phyloP scores from a whole-genome alignment of 1,140 invertebrate species.

The Hylaeus volcanicus region DNA sequence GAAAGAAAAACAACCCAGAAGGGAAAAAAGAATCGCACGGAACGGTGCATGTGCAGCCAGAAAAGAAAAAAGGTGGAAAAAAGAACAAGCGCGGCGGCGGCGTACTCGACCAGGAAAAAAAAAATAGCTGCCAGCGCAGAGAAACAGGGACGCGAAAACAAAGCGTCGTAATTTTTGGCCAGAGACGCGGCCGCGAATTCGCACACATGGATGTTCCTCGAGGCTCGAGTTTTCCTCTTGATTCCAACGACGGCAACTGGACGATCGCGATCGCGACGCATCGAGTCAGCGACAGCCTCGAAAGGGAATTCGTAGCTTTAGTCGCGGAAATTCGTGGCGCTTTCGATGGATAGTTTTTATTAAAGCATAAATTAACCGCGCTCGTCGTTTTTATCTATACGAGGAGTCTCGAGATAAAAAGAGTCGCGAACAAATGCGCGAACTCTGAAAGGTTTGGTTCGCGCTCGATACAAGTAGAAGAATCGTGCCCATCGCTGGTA shows the following conservation, averaged over 20 bases:
- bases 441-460: no score
- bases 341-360: no score
- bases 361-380: not conserved
- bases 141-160: constrained; percentile 32
- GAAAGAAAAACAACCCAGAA: no score
- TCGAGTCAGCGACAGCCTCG: not conserved
- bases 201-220: not conserved
- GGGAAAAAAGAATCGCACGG: not conserved
- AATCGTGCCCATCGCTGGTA: constrained; percentile 26
- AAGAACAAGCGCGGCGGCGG: constrained; percentile 14
- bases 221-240: not conserved
- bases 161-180: constrained; percentile 45
- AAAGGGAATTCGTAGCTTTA: not conserved
- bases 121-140: constrained; percentile 11
- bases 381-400: no score
- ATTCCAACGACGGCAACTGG: not conserved
- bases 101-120: not conserved
- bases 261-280: not conserved
- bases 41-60: not conserved
- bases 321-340: no score
- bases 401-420: no score
- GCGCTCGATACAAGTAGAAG: not conserved
- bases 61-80: constrained; percentile 1
- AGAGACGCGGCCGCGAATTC: constrained; percentile 5
- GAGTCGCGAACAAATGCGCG: no score